Evolutionary conservation across 2,797 vertebrate species (phyloP), one percentile per base, ranked within the genome.

Genomic region (Sebastes hubbsi): DNA sequence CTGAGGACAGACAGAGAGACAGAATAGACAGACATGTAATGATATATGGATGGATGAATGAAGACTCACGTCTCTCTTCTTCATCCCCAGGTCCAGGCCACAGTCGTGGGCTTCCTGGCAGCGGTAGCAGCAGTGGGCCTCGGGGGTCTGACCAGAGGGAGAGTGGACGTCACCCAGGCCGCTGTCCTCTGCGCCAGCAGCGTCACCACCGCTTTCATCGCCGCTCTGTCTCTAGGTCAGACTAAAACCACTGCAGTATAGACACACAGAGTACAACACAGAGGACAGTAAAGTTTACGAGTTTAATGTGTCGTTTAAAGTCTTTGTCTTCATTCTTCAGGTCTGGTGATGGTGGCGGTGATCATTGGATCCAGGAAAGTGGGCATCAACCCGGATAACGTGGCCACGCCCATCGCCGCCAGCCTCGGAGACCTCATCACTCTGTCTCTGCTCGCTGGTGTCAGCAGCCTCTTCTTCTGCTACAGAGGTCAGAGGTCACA

Each of bases 361-460:
- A 96, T 98, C 77, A 87, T 96, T 0, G 94, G 95, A 69, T 96
- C 97, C 32, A 95, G 94, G 77, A 97, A 95, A 80, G 75, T 96
- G 18, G 96, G 97, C 59, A 93, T 98, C 85, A 98, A 98, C 85
- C 97, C 97, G 0, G 97, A 98, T 80, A 98, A 98, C 2, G 94
- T 98, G 0, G 97, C 97, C 60, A 97, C 97, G 0, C 97, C 97
- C 66, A 96, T 98, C 10, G 97, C 97, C 1, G 97, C 97, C 7
- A 97, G 97, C 90, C 96, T 98, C 0, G 97, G 97, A 30, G 97
- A 98, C 89, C 87, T 98, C 83, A 95, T 95, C 90, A 97, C 97
- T 1, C 88, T 97, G 69, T 96, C 96, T 29, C 86, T 98, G 58
- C 95, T 98, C 8, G 96, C 97, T 0, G 87, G 90, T 36, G 85